Base-by-base conservation (phyloP, 2,888 invertebrate species). In the Cremastobaeus sp. region DNA sequence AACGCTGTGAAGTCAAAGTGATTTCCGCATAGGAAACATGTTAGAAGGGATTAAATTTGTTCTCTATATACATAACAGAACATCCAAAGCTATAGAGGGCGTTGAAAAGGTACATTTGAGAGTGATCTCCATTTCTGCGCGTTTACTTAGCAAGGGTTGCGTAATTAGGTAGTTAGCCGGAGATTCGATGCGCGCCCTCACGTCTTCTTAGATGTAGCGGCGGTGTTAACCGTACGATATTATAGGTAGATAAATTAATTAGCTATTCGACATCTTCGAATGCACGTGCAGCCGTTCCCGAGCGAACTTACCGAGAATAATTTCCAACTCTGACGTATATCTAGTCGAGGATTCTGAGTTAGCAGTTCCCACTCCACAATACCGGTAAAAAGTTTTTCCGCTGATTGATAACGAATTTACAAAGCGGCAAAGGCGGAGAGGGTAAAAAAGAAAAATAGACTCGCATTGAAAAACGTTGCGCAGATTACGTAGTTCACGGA, bases 201-300 rank as follows among this genome's bases (percentile, higher is more conserved):
- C 75, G 3, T 65, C 34, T 68, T 76, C 74, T 52, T 54, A 73
- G 77, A 80, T 52, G 14, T 57, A 52, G 52, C 35, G 47, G 59
- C 59, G 47, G 64, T 52, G 78, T 81, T 81, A 82, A 82, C 79
- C 76, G 79, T 79, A 76, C 78, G 77, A 81, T 79, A 83, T 83
- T 81, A 83, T 83, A 82, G 80, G 74, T 78, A 78, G 82, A 81
- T 81, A 80, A 82, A 82, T 81, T 82, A 83, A 83, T 83, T 83
- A 82, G 82, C 74, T 79, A 82, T 79, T 79, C 78, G 71, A 76
- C 78, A 80, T 82, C 78, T 79, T 65, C 34, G 57, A 69, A 69
- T 74, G 48, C 52, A 30, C 48, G 54, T 64, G 65, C 74, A 66
- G 62, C 47, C 50, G 64, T 59, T 59, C 62, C 60, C 37, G 28